Evolutionary conservation across 2,888 invertebrate species (phyloP).

Genomic region (Bellardia pandia): DNA sequence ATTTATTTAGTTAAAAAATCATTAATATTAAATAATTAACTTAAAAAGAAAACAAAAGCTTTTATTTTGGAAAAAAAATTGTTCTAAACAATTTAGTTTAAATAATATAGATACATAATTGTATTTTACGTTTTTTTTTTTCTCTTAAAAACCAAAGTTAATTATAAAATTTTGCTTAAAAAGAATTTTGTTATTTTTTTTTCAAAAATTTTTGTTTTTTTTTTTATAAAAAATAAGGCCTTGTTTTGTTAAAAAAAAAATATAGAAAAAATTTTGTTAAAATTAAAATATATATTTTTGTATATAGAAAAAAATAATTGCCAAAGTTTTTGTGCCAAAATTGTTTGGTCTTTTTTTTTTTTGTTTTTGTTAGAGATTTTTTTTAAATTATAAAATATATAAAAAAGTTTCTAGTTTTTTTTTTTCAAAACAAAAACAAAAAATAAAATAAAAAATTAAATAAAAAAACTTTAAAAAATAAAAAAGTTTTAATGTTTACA

Average conservation of each 20-base stretch:
- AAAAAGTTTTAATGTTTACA: conserved; percentile 14
- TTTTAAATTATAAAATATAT: conserved; percentile 47
- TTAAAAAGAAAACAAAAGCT: conserved; percentile 67
- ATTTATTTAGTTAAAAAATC: conserved; percentile 44
- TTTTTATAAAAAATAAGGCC: conserved; percentile 74
- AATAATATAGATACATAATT: conserved; percentile 51
- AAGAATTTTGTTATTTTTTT: conserved; percentile 56
- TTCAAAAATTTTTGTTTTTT: conserved; percentile 37
- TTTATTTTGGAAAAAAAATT: conserved; percentile 65
- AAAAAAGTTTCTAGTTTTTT: conserved; percentile 69
- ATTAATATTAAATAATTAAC: conserved; percentile 40
- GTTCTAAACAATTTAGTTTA: conserved; percentile 72
- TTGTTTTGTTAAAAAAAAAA: conserved; percentile 64
- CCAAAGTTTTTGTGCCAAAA: conserved; percentile 71
- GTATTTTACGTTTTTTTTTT: background rate
- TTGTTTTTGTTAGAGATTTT: conserved; percentile 30
- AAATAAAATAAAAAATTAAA: conserved; percentile 1
- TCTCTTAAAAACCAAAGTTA: conserved; percentile 5
- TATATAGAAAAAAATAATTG: conserved; percentile 70
- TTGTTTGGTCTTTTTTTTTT: conserved; percentile 64
- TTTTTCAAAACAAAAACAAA: conserved; percentile 39
- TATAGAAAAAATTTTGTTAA: conserved; percentile 61
- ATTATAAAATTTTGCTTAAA: conserved; percentile 60
- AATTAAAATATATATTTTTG: conserved; percentile 48
- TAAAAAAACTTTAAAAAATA: conserved; percentile 32